Conservation (phyloP, 2,113 vertebrate genomes). For the Leptodactylus fuscus region DNA sequence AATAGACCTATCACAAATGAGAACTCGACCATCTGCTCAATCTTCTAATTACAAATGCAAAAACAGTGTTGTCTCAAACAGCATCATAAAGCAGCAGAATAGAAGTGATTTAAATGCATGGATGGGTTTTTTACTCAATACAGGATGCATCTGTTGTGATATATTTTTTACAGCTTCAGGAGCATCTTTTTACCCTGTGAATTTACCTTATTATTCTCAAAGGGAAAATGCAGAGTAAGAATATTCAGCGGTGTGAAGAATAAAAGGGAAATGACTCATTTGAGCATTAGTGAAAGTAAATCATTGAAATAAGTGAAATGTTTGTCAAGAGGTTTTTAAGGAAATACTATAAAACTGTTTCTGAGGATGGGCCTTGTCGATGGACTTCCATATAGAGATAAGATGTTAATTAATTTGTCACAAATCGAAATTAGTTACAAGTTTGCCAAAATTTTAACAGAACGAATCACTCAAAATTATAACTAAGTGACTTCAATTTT, state of each 20-base stretch:
- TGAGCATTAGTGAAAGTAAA: background rate
- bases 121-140: conserved; percentile 82
- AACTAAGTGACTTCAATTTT: too few species aligned
- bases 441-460: too few species aligned
- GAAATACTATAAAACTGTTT: too few species aligned
- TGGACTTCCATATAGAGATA: too few species aligned
- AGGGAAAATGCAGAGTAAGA: conserved; percentile 10
- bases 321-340: background rate
- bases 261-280: background rate
- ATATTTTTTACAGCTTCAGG: conserved; percentile 76
- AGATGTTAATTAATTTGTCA: too few species aligned
- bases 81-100: conserved; percentile 70
- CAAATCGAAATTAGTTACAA: too few species aligned
- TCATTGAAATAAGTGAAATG: background rate
- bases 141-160: conserved; percentile 79
- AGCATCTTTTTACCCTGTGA: conserved; percentile 11
- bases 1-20: conserved; percentile 81
- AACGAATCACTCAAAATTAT: too few species aligned
- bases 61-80: conserved; percentile 58
- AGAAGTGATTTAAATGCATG: conserved; percentile 84
- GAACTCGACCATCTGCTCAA: conserved; percentile 84
- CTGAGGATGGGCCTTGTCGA: too few species aligned
- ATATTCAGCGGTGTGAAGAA: background rate
- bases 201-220: conserved; percentile 23
- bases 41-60: conserved; percentile 87